Conservation (phyloP, 2,113 vertebrate genomes). For the Phyllopteryx taeniolatus region DNA sequence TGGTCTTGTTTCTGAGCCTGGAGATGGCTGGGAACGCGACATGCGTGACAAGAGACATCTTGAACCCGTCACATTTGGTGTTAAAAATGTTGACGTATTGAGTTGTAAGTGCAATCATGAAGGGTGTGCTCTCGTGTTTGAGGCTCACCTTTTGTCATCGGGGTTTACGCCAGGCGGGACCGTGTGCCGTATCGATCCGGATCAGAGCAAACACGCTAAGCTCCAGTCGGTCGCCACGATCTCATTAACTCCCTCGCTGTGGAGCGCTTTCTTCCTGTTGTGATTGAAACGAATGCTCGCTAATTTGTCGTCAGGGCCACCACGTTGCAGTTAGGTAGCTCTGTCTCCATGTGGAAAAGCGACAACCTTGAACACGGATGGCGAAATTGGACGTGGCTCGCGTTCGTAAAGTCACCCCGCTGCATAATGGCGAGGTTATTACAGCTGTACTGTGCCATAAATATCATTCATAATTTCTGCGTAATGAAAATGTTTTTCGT, state of each 20-base stretch:
- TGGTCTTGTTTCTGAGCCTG: neutral
- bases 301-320: neutral
- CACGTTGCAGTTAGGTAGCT: neutral
- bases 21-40: neutral
- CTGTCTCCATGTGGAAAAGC: neutral
- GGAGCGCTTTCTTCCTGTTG: conserved; percentile 16
- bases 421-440: conserved; percentile 40
- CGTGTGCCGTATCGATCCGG: conserved; percentile 50
- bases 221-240: conserved; percentile 29
- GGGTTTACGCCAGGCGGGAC: conserved; percentile 25
- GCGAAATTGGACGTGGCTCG: conserved; percentile 44
- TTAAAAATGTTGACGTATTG: neutral
- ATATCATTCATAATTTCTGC: conserved; percentile 41
- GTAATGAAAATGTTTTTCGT: neutral
- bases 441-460: conserved; percentile 45
- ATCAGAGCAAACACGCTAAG: conserved; percentile 35
- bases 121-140: conserved; percentile 13
- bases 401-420: conserved; percentile 53
- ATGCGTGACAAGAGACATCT: neutral
- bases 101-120: neutral
- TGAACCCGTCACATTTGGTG: neutral
- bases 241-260: conserved; percentile 38
- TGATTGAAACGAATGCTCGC: neutral
- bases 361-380: neutral
- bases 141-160: conserved; percentile 37